A percentile compares a stretch with the other conserved stretches of the same genome.
These are phyloP conservation scores for Premnoplex brunnescens DNA, from an alignment of 2,797 vertebrate genomes.

Conservation along the genomic window DNA sequence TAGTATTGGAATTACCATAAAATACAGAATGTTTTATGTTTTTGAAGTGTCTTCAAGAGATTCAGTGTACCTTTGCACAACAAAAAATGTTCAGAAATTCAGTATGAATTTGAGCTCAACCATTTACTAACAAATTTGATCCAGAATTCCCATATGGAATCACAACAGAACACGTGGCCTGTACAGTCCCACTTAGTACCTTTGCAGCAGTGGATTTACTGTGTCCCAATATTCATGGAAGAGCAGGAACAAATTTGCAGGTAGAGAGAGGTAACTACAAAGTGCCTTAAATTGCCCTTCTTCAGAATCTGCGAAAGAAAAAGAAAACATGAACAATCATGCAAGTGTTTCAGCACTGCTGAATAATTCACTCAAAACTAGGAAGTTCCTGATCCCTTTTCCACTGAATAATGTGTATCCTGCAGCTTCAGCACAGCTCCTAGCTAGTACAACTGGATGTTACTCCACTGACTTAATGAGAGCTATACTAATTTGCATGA, in stretches of 20 bases:
- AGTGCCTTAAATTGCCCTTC: slow-evolving; percentile 87
- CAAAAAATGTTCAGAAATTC: not conserved
- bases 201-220: slow-evolving; percentile 84
- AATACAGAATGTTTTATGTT: not conserved
- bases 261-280: slow-evolving; percentile 91
- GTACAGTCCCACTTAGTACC: slow-evolving; percentile 70
- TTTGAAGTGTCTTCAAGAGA: not conserved
- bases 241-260: slow-evolving; percentile 92
- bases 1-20: not conserved
- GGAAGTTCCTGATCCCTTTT: not conserved
- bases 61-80: not conserved
- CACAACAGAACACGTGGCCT: not conserved
- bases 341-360: not conserved
- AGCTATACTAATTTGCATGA: not conserved
- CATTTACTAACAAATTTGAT: not conserved
- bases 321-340: not conserved
- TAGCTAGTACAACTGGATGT: not conserved
- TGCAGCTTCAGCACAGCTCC: not conserved
- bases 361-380: not conserved
- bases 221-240: slow-evolving; percentile 90
- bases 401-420: not conserved
- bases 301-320: slow-evolving; percentile 78
- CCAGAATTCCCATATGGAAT: not conserved
- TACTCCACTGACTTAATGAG: not conserved
- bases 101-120: not conserved